Percentiles rank a stretch among this genome's conserved stretches.
These are phyloP conservation scores for Cephalopholis sonnerati DNA, from an alignment of 2,113 vertebrate genomes.

Conservation along the genomic window DNA sequence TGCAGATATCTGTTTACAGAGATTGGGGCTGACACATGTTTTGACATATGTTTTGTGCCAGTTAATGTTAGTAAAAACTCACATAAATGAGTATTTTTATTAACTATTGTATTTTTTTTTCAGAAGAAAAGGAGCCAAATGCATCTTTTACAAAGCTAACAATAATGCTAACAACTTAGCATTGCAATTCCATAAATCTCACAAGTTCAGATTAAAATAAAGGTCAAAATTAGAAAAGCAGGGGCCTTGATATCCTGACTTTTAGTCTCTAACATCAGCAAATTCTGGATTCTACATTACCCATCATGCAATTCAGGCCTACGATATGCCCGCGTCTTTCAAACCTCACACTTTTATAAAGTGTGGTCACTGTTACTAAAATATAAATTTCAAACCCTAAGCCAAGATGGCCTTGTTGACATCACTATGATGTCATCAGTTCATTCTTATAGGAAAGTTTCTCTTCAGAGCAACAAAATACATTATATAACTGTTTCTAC, in stretches of 20 bases:
- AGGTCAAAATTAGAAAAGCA: background rate
- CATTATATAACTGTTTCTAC: background rate
- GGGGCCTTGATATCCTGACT: too few relatives aligned
- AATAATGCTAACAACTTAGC: background rate
- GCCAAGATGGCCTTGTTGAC: background rate
- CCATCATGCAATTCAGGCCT: background rate
- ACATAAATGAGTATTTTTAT: background rate
- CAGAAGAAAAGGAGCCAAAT: background rate
- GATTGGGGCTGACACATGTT: too few relatives aligned
- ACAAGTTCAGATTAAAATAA: background rate
- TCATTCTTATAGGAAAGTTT: too few relatives aligned
- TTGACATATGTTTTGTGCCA: background rate
- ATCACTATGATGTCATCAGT: background rate
- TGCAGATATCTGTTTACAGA: too few relatives aligned
- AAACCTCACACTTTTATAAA: background rate
- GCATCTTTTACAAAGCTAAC: background rate
- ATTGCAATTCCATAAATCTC: background rate
- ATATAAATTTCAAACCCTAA: background rate
- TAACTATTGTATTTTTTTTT: background rate
- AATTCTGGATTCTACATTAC: background rate
- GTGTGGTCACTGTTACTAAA: background rate
- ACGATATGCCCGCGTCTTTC: background rate
- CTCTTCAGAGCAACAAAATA: background rate
- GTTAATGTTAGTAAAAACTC: background rate
- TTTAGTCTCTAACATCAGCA: background rate